A percentile compares a stretch with the other conserved stretches of the same genome.
phyloP scores from a whole-genome alignment of 2,888 invertebrate genomes.

The Pollenia angustigena region DNA sequence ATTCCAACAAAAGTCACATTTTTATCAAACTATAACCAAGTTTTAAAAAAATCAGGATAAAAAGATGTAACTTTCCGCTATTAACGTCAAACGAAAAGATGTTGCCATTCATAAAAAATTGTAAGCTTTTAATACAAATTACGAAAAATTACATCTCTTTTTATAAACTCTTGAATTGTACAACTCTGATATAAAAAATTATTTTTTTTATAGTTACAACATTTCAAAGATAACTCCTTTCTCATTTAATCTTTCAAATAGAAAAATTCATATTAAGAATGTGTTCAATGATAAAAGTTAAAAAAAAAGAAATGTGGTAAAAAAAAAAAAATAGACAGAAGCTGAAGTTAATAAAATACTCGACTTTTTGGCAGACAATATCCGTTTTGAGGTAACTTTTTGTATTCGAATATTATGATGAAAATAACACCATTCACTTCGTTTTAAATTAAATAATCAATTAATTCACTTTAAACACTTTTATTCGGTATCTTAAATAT shows the following conservation, averaged over 20 bases:
- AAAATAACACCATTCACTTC: too few relatives aligned
- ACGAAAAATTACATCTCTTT: constrained; percentile 4
- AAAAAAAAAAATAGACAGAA: too few relatives aligned
- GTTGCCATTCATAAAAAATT: neutral
- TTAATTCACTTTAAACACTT: too few relatives aligned
- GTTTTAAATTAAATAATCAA: too few relatives aligned
- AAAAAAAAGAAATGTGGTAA: too few relatives aligned
- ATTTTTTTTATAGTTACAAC: too few relatives aligned
- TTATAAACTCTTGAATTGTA: neutral
- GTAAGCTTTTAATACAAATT: neutral
- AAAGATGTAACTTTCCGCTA: constrained; percentile 1
- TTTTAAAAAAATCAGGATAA: neutral
- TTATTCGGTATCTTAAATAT: too few relatives aligned
- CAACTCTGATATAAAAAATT: neutral
- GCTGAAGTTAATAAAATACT: too few relatives aligned
- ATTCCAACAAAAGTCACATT: neutral
- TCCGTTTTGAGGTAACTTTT: too few relatives aligned
- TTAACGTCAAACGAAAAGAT: constrained; percentile 1
- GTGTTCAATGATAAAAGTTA: too few relatives aligned
- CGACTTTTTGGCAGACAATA: too few relatives aligned
- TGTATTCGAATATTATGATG: too few relatives aligned
- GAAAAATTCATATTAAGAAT: neutral
- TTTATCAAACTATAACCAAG: constrained; percentile 7
- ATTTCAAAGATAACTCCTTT: neutral
- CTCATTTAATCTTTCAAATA: neutral